Evolutionary conservation across 1,140 invertebrate genomes (phyloP).

Genomic region (Drosophila baimaii): DNA sequence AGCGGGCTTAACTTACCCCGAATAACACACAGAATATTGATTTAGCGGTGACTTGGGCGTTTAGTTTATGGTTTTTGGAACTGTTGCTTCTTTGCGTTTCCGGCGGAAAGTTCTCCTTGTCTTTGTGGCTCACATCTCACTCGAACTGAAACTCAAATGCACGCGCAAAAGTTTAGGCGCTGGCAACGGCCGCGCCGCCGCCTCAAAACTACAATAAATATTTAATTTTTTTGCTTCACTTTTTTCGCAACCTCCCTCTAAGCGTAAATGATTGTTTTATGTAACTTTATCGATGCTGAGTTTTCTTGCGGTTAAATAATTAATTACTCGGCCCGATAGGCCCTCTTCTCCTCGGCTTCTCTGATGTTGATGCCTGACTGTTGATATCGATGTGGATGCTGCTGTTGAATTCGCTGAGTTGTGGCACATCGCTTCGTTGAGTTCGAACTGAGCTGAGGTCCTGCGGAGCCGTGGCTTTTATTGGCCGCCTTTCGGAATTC

Average conservation of each 20-base stretch:
- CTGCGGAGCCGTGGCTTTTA: constrained; percentile 58
- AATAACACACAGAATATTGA: constrained; percentile 49
- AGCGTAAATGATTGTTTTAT: constrained; percentile 16
- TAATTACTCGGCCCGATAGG: constrained; percentile 37
- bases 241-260: not conserved
- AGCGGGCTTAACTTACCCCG: constrained; percentile 33
- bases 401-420: constrained; percentile 39
- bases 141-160: constrained; percentile 6
- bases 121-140: constrained; percentile 20
- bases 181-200: constrained; percentile 27
- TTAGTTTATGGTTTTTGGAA: constrained; percentile 41
- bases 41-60: constrained; percentile 36
- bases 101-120: constrained; percentile 20
- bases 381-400: constrained; percentile 15
- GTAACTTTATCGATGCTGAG: constrained; percentile 28
- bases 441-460: constrained; percentile 67
- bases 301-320: constrained; percentile 29
- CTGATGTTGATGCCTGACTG: constrained; percentile 20
- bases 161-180: constrained; percentile 7
- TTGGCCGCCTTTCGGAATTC: constrained; percentile 65
- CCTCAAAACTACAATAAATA: constrained; percentile 23
- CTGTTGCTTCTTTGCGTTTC: constrained; percentile 41
- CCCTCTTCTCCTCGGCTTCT: constrained; percentile 29
- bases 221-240: not conserved
- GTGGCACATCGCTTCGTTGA: constrained; percentile 75